phyloP scores from a whole-genome alignment of 1,140 invertebrate species.

The Drosophila nannoptera region DNA sequence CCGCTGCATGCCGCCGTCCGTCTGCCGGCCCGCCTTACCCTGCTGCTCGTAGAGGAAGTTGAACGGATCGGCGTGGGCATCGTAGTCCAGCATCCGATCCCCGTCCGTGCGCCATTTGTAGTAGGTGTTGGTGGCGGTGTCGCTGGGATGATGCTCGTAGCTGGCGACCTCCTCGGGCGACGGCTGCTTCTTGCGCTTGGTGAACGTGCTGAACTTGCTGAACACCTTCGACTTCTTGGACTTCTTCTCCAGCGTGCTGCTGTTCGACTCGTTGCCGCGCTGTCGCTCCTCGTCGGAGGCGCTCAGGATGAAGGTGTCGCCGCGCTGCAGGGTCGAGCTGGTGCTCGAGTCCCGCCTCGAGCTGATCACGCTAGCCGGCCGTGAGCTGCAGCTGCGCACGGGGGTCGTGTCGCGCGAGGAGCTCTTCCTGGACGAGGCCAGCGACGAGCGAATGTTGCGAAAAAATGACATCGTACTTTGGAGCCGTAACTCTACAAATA shows the following conservation, averaged over 20 bases:
- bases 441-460: slow-evolving; percentile 71
- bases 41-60: slow-evolving; percentile 75
- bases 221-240: slow-evolving; percentile 76
- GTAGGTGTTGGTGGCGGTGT: slow-evolving; percentile 74
- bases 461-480: slow-evolving; percentile 70
- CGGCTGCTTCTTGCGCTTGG: slow-evolving; percentile 73
- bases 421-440: slow-evolving; percentile 68
- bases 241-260: slow-evolving; percentile 70
- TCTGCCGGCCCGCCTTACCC: slow-evolving; percentile 44
- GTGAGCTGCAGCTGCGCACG: slow-evolving; percentile 54
- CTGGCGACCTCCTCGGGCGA: slow-evolving; percentile 57
- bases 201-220: slow-evolving; percentile 75
- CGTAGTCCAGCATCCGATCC: slow-evolving; percentile 67
- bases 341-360: slow-evolving; percentile 57
- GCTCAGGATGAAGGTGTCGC: slow-evolving; percentile 71
- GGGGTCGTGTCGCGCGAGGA: slow-evolving; percentile 74
- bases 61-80: slow-evolving; percentile 73
- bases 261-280: slow-evolving; percentile 49
- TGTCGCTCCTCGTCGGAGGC: slow-evolving; percentile 54
- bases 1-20: slow-evolving; percentile 27
- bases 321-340: slow-evolving; percentile 66
- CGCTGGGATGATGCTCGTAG: slow-evolving; percentile 75
- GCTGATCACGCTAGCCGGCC: slow-evolving; percentile 67
- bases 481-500: background rate
- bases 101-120: slow-evolving; percentile 75